Conservation (phyloP, 2,113 vertebrate species). For the Merops nubicus region DNA sequence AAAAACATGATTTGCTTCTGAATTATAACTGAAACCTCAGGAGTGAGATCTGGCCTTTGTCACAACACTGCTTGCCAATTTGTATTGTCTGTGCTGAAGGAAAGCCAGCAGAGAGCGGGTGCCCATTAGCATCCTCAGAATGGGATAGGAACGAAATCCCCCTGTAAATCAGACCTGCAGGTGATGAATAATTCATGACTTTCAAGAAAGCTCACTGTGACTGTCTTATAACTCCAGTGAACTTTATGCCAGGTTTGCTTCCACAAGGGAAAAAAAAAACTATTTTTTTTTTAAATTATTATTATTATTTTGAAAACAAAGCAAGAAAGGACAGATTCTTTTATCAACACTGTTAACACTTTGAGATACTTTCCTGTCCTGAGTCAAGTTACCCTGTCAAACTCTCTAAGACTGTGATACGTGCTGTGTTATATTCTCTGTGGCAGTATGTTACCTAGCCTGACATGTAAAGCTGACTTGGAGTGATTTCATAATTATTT, state of each 20-base stretch:
- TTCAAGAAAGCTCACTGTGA: background rate
- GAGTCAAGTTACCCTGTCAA: background rate
- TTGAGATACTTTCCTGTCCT: background rate
- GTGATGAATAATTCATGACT: conserved; percentile 18
- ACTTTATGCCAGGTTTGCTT: background rate
- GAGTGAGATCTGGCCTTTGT: background rate
- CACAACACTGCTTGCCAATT: conserved; percentile 14
- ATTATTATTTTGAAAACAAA: background rate
- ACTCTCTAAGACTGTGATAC: background rate
- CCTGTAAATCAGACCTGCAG: background rate
- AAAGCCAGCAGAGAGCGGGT: background rate
- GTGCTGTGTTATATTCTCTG: background rate
- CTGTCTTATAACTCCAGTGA: background rate
- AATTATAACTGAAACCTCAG: background rate
- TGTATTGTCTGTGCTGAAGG: background rate
- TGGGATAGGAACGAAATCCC: background rate
- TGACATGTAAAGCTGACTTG: background rate
- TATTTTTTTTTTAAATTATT: background rate
- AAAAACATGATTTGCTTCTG: background rate
- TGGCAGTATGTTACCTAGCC: background rate
- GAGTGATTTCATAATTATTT: background rate
- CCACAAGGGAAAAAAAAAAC: background rate
- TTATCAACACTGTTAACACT: background rate
- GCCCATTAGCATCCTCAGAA: background rate
- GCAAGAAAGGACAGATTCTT: background rate